Evolutionary conservation across 2,113 vertebrate species (phyloP).

Genomic region (Chamaea fasciata): DNA sequence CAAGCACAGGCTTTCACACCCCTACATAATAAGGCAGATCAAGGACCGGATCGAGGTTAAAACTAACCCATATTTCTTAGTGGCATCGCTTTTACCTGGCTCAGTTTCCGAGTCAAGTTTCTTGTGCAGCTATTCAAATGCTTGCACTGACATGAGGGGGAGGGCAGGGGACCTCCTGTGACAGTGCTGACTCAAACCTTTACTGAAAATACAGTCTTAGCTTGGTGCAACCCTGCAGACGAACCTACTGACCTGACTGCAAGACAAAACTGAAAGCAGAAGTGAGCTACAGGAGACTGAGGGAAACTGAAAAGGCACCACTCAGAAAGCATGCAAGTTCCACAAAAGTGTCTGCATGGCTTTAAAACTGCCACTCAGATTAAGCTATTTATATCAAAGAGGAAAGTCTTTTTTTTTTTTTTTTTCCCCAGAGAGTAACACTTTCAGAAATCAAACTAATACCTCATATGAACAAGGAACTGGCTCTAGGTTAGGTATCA

Average conservation of each 20-base stretch:
- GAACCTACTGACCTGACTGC: neutral
- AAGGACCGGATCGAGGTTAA: neutral
- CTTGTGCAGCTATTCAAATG: neutral
- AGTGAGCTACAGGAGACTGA: neutral
- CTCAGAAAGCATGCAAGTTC: neutral
- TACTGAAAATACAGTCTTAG: neutral
- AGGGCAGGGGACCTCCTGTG: neutral
- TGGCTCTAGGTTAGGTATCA: neutral
- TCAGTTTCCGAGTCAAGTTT: neutral
- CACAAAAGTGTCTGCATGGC: neutral
- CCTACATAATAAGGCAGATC: neutral
- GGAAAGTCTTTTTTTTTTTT: neutral
- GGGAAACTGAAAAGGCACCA: neutral
- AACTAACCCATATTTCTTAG: neutral
- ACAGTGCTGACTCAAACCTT: neutral
- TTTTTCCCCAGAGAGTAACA: neutral
- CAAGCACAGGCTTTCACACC: neutral
- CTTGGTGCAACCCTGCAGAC: neutral
- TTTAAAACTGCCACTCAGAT: neutral
- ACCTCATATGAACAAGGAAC: neutral
- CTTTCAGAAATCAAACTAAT: neutral
- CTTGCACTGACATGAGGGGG: neutral
- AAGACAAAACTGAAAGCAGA: slow-evolving; percentile 8
- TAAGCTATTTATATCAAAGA: neutral
- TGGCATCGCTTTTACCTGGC: neutral